A percentile compares a stretch with the other conserved stretches of the same genome.
phyloP scores from a whole-genome alignment of 2,113 vertebrate species.

The Onychorhynchus coronatus region DNA sequence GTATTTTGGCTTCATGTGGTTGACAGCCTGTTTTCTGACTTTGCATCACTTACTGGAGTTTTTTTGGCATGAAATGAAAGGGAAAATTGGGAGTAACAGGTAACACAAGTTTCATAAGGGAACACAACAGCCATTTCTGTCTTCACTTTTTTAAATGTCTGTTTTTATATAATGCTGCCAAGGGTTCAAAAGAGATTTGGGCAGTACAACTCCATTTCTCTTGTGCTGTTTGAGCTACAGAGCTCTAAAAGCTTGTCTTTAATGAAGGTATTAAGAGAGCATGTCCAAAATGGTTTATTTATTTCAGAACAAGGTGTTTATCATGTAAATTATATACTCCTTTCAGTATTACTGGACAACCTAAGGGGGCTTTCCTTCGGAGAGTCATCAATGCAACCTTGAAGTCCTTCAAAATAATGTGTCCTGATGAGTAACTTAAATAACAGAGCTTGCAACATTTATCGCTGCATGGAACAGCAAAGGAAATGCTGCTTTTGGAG shows the following conservation, averaged over 20 bases:
- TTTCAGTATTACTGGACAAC: not conserved
- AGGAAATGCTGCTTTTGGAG: not conserved
- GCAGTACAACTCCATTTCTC: not conserved
- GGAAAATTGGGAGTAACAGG: not conserved
- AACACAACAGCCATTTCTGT: not conserved
- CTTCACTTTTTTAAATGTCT: not conserved
- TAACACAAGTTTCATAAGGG: not conserved
- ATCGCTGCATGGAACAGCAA: not conserved
- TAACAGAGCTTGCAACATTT: not conserved
- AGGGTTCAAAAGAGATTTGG: not conserved
- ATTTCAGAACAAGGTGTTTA: slow-evolving; percentile 12
- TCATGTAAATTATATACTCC: not conserved
- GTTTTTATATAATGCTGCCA: not conserved
- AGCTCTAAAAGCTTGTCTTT: not conserved
- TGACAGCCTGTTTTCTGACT: not conserved
- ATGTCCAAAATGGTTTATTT: not conserved
- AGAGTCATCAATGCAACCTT: not conserved
- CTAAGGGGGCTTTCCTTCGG: not conserved
- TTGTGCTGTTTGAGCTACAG: not conserved
- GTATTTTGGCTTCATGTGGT: not conserved
- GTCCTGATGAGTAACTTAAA: not conserved
- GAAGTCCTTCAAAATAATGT: not conserved
- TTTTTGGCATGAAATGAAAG: not conserved
- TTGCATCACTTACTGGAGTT: not conserved
- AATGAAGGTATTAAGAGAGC: not conserved